Base-by-base conservation (phyloP, 2,113 vertebrate species). In the Ranitomeya imitator region DNA sequence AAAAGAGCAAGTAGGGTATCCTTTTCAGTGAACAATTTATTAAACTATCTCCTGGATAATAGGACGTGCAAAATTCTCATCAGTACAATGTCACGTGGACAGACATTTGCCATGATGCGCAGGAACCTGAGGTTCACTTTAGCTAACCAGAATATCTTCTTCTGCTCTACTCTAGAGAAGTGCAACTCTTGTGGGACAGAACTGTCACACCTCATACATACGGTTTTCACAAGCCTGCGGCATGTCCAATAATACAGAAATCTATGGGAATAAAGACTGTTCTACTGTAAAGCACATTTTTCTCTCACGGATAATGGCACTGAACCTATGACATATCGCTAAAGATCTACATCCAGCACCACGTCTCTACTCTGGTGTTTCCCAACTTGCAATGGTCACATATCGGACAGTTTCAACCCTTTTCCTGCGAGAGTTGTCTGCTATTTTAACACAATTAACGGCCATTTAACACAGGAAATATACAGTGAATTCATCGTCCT, bases 71-170 rank as follows among this genome's bases (percentile, higher is more conserved):
- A 26, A 57, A n/a, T 63, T 52, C 85, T 79, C n/a, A 86, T 26
- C 45, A 65, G 77, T 52, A 85, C 26, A 77, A 61, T 10, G 57
- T 60, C 55, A 76, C 14, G 45, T 15, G 52, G 52, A 54, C 0
- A 84, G 37, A 84, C 19, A 69, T 37, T 18, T 79, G 15, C 79
- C 57, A 79, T 10, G 26, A 1, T 55, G 60, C 15, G 74, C 63
- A 80, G 85, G 76, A 87, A 87, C 76, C 21, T 67, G 77, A 79
- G 85, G 79, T 81, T 59, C 71, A 81, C 0, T 60, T 87, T 13
- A 57, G 65, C 31, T 73, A 52, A 81, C 86, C 86, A 87, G 23
- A 73, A 45, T 54, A n/a, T 82, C 67, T n/a, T 65, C 54, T 71
- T 52, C 26, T 74, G 18, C 18, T 74, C 5, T 79, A 54, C 55